These are phyloP conservation scores for Podarcis siculus DNA, from an alignment of 2,797 vertebrate species.

Conservation along the genomic window DNA sequence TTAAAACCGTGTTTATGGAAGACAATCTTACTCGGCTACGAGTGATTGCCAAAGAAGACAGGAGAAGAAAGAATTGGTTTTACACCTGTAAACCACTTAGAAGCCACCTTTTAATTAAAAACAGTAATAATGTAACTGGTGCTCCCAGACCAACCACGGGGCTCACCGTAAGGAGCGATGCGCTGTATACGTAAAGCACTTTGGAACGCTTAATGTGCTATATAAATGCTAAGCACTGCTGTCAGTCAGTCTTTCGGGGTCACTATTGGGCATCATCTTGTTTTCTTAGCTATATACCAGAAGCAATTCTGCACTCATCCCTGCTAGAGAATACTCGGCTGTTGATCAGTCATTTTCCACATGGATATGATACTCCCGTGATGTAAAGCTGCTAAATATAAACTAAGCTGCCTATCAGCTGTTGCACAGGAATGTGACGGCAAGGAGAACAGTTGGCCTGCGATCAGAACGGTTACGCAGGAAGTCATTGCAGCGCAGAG, in stretches of 20 bases:
- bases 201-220: background rate
- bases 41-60: too few relatives aligned
- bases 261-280: background rate
- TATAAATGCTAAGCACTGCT: background rate
- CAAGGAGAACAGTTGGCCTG: background rate
- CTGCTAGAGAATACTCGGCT: background rate
- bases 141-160: background rate
- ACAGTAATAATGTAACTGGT: background rate
- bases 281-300: background rate
- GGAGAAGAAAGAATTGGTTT: too few relatives aligned
- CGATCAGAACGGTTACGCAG: background rate
- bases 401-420: background rate
- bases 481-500: background rate
- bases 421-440: background rate
- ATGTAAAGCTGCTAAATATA: slow-evolving; percentile 10
- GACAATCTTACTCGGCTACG: too few relatives aligned
- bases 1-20: too few relatives aligned
- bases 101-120: background rate
- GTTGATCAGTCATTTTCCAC: background rate
- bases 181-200: background rate
- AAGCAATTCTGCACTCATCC: background rate
- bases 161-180: background rate
- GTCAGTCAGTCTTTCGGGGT: background rate
- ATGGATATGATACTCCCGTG: background rate
- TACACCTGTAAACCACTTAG: background rate